A percentile compares a stretch with the other conserved stretches of the same genome.
Evolutionary conservation across 2,113 vertebrate species (phyloP).

Genomic region (Macaca nemestrina): DNA sequence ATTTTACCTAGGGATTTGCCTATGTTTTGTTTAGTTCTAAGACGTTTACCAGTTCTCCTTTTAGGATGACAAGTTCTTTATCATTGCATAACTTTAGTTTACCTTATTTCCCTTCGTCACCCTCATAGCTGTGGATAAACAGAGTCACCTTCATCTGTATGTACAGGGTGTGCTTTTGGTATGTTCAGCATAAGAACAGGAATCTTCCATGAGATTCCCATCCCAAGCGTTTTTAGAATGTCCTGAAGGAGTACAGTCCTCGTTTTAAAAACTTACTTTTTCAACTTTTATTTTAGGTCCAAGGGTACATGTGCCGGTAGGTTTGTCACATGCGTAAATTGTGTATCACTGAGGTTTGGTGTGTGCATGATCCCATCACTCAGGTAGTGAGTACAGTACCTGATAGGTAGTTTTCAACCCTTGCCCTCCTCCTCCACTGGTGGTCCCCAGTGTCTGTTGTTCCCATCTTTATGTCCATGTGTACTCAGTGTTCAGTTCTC

Average conservation of each 20-base stretch:
- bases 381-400: too few species aligned
- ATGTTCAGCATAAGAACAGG: background rate
- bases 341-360: too few species aligned
- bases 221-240: conserved; percentile 2
- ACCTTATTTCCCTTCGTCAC: background rate
- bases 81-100: background rate
- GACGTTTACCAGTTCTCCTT: background rate
- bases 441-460: too few species aligned
- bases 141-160: background rate
- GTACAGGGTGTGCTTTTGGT: background rate
- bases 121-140: background rate
- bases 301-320: too few species aligned
- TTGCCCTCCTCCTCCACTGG: too few species aligned
- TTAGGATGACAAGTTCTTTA: background rate
- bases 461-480: too few species aligned
- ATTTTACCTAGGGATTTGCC: background rate
- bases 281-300: too few species aligned
- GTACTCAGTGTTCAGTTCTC: too few species aligned
- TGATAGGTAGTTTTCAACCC: too few species aligned
- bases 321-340: too few species aligned
- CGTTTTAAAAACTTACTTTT: too few species aligned
- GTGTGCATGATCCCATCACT: too few species aligned
- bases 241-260: background rate
- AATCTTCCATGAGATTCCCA: conserved; percentile 34
- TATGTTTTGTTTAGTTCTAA: background rate